phyloP scores from a whole-genome alignment of 2,888 invertebrate genomes.

The Xestia rhomboidea region DNA sequence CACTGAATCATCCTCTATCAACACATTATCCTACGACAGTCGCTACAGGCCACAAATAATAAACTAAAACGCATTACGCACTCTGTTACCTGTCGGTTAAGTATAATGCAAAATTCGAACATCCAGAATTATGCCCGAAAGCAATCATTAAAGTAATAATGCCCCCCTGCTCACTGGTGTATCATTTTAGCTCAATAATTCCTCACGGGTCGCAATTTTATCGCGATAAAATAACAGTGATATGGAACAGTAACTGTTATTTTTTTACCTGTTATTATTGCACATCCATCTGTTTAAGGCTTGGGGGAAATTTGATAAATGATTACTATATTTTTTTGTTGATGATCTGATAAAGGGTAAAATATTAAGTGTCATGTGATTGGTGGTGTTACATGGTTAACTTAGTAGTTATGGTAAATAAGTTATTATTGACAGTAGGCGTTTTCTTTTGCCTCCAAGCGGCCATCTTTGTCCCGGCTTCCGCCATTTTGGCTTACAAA shows the following conservation, averaged over 20 bases:
- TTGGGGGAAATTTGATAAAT: conserved; percentile 45
- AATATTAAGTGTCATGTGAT: conserved; percentile 26
- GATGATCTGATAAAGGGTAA: not conserved
- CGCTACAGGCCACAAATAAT: conserved; percentile 28
- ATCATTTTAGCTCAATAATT: conserved; percentile 66
- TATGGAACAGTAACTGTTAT: conserved; percentile 39
- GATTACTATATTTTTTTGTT: conserved; percentile 38
- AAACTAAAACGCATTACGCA: conserved; percentile 30
- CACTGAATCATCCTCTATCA: not conserved
- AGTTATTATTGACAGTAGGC: conserved; percentile 53
- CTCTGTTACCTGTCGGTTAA: conserved; percentile 46
- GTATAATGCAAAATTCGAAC: conserved; percentile 29
- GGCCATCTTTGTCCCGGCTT: conserved; percentile 14
- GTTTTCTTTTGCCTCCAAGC: not conserved
- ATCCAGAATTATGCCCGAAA: conserved; percentile 59
- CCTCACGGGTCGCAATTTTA: conserved; percentile 55
- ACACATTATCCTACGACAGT: conserved; percentile 1
- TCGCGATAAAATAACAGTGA: conserved; percentile 51
- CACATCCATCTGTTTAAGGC: conserved; percentile 38
- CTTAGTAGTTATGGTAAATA: conserved; percentile 46
- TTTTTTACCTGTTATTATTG: conserved; percentile 65
- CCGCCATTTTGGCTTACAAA: conserved; percentile 30
- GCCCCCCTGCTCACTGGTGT: conserved; percentile 36
- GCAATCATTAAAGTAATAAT: conserved; percentile 67
- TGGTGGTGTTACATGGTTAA: conserved; percentile 13